These are phyloP conservation scores for Catamblyrhynchus diadema DNA, from an alignment of 2,797 vertebrate genomes.

Conservation along the genomic window DNA sequence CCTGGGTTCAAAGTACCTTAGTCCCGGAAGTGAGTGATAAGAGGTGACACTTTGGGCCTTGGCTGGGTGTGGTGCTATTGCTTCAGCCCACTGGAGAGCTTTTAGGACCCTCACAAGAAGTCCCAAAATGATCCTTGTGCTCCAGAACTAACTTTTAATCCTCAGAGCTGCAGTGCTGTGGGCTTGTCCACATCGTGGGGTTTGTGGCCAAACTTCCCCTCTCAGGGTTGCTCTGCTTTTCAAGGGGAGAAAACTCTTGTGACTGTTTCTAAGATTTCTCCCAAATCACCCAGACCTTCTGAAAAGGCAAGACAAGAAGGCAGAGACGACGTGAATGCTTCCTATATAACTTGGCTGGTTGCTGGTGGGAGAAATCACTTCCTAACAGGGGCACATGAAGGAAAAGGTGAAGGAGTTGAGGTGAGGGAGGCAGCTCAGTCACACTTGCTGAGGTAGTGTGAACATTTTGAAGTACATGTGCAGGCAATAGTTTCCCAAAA, in stretches of 20 bases:
- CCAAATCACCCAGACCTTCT: background rate
- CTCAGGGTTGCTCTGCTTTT: background rate
- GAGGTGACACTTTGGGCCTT: background rate
- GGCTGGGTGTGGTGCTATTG: background rate
- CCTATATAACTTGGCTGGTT: rapidly evolving
- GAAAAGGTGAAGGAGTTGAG: background rate
- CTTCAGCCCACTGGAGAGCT: background rate
- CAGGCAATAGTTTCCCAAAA: background rate
- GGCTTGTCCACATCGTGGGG: rapidly evolving
- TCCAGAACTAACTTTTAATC: background rate
- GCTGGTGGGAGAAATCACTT: background rate
- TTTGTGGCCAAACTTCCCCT: background rate
- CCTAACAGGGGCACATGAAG: background rate
- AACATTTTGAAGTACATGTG: background rate
- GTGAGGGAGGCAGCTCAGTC: background rate
- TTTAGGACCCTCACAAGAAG: background rate
- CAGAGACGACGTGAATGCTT: background rate
- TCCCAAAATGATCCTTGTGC: background rate
- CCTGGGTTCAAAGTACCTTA: background rate
- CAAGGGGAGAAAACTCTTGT: background rate
- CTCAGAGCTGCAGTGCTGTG: background rate
- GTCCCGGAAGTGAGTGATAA: background rate
- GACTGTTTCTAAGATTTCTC: background rate
- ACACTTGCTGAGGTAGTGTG: background rate
- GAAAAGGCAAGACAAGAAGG: background rate